Conservation (phyloP, 1,140 invertebrate genomes). For the Sycophila sp. region DNA sequence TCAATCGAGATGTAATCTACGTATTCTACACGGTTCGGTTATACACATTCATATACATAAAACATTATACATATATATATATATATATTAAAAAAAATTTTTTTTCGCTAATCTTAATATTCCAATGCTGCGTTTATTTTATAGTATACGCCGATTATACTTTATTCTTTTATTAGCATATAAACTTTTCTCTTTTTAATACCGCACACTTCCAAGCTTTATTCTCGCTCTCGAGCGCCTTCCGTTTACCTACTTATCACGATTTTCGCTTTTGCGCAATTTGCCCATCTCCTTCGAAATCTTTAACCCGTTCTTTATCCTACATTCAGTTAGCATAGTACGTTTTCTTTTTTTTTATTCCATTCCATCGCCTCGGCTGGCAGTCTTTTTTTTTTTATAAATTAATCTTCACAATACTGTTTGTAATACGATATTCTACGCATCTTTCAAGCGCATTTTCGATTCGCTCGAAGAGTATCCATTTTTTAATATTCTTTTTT, state of each 20-base stretch:
- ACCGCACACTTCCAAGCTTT: constrained; percentile 16
- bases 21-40: constrained; percentile 28
- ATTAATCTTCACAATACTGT: constrained; percentile 63
- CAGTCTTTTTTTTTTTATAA: constrained; percentile 60
- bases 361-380: constrained; percentile 46
- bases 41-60: constrained; percentile 40
- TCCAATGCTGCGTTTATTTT: constrained; percentile 23
- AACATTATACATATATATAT: constrained; percentile 22
- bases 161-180: constrained; percentile 8
- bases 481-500: constrained; percentile 36
- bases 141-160: constrained; percentile 39
- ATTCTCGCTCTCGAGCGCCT: constrained; percentile 3
- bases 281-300: constrained; percentile 31
- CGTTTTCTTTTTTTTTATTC: constrained; percentile 44
- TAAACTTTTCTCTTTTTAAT: constrained; percentile 15
- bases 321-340: constrained; percentile 41
- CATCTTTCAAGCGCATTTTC: constrained; percentile 26
- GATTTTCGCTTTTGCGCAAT: constrained; percentile 13
- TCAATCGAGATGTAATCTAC: constrained; percentile 11
- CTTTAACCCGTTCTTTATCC: constrained; percentile 32
- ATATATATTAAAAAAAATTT: constrained; percentile 18
- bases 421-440: constrained; percentile 59
- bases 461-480: constrained; percentile 44
- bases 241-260: not conserved
- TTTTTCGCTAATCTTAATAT: not conserved